phyloP scores from a whole-genome alignment of 2,888 invertebrate species.

The Syrista parreyssii region DNA sequence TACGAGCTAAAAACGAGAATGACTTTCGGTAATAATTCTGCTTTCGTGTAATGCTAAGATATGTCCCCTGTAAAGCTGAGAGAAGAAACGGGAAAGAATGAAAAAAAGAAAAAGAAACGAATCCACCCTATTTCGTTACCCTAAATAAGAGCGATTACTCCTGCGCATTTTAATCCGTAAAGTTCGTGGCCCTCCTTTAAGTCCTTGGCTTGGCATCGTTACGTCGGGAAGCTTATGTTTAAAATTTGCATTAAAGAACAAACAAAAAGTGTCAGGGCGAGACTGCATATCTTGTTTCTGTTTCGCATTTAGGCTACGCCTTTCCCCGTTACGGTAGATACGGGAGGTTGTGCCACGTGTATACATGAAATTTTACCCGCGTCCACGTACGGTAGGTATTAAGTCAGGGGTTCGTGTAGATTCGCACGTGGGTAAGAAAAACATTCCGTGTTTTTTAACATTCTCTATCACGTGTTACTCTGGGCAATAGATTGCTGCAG shows the following conservation, averaged over 20 bases:
- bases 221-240: slow-evolving; percentile 30
- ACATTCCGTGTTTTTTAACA: no score
- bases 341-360: background rate
- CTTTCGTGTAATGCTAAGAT: background rate
- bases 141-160: background rate
- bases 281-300: background rate
- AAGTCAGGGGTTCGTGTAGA: background rate
- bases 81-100: background rate
- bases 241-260: slow-evolving; percentile 36
- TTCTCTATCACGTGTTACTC: background rate
- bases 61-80: background rate
- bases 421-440: background rate
- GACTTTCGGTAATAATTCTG: background rate
- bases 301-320: background rate
- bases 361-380: background rate
- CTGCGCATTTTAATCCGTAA: background rate
- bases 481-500: background rate
- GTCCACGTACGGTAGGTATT: background rate
- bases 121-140: background rate
- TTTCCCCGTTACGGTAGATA: background rate
- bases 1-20: background rate
- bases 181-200: background rate
- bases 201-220: slow-evolving; percentile 6
- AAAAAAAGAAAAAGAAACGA: background rate
- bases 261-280: background rate